A percentile compares a stretch with the other conserved stretches of the same genome.
Evolutionary conservation across 2,113 vertebrate species (phyloP).

Genomic region (Sclerurus mexicanus): DNA sequence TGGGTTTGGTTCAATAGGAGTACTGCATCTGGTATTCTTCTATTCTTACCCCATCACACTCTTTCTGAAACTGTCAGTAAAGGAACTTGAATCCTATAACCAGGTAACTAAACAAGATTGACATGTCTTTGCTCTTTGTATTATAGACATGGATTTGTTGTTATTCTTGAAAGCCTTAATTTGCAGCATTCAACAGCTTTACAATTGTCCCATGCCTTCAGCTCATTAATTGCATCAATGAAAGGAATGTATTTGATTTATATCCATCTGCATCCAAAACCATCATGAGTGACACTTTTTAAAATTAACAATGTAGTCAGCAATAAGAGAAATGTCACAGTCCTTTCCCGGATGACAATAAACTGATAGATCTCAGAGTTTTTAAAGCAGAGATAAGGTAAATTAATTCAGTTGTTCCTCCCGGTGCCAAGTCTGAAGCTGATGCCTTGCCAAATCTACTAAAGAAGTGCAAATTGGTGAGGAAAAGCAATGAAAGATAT

Average conservation of each 20-base stretch:
- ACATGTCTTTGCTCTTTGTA: neutral
- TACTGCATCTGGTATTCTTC: neutral
- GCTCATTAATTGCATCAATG: neutral
- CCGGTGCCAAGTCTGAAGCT: neutral
- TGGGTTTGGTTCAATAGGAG: neutral
- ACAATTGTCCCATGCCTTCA: neutral
- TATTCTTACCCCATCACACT: neutral
- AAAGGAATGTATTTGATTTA: slow-evolving; percentile 28
- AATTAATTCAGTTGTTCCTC: neutral
- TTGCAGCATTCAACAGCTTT: slow-evolving; percentile 12
- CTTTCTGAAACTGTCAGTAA: slow-evolving; percentile 4
- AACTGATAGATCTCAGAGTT: neutral
- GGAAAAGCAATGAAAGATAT: neutral
- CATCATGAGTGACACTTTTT: neutral
- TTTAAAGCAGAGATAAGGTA: neutral
- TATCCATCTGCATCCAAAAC: neutral
- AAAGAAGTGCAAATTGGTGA: neutral
- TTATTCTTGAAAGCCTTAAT: slow-evolving; percentile 22
- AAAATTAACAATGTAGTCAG: neutral
- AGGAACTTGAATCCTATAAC: neutral
- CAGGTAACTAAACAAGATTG: slow-evolving; percentile 5
- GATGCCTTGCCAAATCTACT: slow-evolving; percentile 2
- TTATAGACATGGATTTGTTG: neutral
- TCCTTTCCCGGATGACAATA: slow-evolving; percentile 8
- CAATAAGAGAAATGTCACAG: slow-evolving; percentile 1